Percentiles rank a stretch among this genome's conserved stretches.
phyloP scores from a whole-genome alignment of 2,113 vertebrate species.

The Heterotis niloticus region DNA sequence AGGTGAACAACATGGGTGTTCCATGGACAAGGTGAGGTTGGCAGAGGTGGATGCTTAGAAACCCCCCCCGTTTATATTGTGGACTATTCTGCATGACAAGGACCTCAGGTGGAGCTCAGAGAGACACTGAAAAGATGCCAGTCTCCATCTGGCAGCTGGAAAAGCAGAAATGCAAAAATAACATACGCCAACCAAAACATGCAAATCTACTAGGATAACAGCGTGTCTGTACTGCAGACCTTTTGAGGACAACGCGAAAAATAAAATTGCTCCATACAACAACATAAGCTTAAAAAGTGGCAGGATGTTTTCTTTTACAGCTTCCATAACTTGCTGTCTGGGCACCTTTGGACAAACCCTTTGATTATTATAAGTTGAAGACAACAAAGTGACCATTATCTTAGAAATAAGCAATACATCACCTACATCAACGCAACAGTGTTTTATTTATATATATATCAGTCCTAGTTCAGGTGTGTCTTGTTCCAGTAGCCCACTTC shows the following conservation, averaged over 20 bases:
- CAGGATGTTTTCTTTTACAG: too few relatives aligned
- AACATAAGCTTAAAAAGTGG: too few relatives aligned
- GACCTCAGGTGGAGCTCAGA: neutral
- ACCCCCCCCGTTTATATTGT: neutral
- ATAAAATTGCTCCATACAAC: neutral
- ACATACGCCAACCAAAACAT: neutral
- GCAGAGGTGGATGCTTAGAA: neutral
- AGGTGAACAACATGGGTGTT: neutral
- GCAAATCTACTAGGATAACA: too few relatives aligned
- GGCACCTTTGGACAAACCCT: too few relatives aligned
- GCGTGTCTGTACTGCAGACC: neutral
- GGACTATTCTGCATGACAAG: conserved; percentile 2
- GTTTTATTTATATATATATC: too few relatives aligned
- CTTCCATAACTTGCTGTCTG: too few relatives aligned
- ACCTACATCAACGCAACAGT: too few relatives aligned
- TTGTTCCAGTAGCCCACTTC: too few relatives aligned
- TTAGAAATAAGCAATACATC: too few relatives aligned
- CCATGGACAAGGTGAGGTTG: neutral
- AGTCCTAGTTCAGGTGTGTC: too few relatives aligned
- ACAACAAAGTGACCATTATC: too few relatives aligned
- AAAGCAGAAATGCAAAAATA: neutral
- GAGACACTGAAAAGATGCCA: neutral
- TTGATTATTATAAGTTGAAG: too few relatives aligned
- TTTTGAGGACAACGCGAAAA: neutral
- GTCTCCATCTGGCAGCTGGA: neutral